Base-by-base conservation (phyloP, 2,797 vertebrate genomes). In the Sus cebifrons region DNA sequence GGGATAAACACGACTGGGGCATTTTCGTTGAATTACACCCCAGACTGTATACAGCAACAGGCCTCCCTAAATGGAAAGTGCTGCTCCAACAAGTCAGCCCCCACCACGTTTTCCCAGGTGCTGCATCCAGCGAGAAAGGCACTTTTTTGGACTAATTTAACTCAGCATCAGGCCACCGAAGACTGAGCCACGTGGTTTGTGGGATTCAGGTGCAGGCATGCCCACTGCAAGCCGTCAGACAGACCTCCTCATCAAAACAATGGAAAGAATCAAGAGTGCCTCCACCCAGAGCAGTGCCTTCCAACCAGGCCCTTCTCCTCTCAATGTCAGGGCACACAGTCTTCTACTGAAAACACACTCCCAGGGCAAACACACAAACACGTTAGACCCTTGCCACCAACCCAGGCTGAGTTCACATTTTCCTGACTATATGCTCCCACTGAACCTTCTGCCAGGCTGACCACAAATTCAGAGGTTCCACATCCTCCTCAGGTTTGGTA, bases 351-450 rank as follows among this genome's bases (percentile, higher is more conserved):
- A 86, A 78, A 58, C 18, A 25, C 6, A 2, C 0, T 25, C 8
- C 10, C 23, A 17, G n/a, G 11, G 11, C 44, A 84, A 56, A 32
- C 36, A 16, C 21, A 44, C 65, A 67, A 3, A 12, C 32, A 23
- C 1, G 0, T 13, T 0, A 10, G 40, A 6, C 25, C 13, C 36
- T 58, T 9, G 1, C 36, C 10, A 14, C 12, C 32, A 29, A 21
- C 65, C 7, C 8, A 29, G 29, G 15, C 56, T 27, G 52, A 44
- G 9, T 36, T 74, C 44, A 14, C 18, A 2, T 49, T 58, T 90
- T 27, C 60, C 20, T 44, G 56, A 49, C 21, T 13, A 1, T 64
- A 29, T 40, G 6, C 40, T 92, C 67, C 65, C n/a, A 14, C 32
- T 5, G n/a, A 49, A 20, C 32, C 58, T 56, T 62, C 64, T 74